Conservation (phyloP, 2,888 invertebrate genomes). For the Hydropsyche betteni region DNA sequence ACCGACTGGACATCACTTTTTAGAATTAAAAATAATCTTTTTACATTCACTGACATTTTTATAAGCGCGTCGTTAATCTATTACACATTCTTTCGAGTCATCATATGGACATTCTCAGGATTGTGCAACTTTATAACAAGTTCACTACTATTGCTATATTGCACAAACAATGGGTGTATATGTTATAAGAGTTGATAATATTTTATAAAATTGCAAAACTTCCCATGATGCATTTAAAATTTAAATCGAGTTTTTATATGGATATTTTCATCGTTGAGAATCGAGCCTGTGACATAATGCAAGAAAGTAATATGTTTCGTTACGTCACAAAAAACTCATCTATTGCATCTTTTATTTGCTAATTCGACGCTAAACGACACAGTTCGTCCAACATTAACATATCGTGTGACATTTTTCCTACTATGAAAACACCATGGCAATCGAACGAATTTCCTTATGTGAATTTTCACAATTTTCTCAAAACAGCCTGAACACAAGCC, state of each 20-base stretch:
- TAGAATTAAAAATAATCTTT: neutral
- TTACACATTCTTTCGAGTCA: no score
- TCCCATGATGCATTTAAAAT: no score
- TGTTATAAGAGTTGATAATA: no score
- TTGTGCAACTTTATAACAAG: no score
- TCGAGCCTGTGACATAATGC: neutral
- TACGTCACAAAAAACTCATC: neutral
- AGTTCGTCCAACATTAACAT: no score
- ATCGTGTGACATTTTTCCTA: neutral
- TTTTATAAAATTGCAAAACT: no score
- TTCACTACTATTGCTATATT: no score
- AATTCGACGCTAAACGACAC: neutral
- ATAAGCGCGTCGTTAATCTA: no score
- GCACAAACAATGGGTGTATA: no score
- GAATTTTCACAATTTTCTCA: slow-evolving; percentile 24
- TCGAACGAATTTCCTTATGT: slow-evolving; percentile 14
- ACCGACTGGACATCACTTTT: neutral
- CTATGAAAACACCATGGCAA: neutral
- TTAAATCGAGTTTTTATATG: no score
- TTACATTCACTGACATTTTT: no score
- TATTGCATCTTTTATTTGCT: slow-evolving; percentile 16
- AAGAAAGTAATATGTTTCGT: neutral
- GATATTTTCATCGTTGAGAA: neutral
- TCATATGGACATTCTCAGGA: no score
- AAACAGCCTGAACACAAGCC: neutral